Conservation (phyloP, 2,797 vertebrate species). For the Gymnoscopelus braueri region DNA sequence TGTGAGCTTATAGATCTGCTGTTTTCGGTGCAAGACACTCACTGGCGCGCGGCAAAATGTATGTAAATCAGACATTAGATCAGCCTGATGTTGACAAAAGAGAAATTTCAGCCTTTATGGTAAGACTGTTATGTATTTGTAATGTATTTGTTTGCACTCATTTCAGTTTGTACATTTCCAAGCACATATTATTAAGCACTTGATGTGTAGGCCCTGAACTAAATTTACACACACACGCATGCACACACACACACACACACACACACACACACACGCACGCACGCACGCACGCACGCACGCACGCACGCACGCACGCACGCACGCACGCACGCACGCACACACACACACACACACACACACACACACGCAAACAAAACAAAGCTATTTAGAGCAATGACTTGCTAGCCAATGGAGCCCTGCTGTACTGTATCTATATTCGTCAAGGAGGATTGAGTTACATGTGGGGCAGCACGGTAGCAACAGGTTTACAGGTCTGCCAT, state of each 20-base stretch:
- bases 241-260: not conserved
- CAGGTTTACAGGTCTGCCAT: conserved; percentile 15
- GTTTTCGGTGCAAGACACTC: too few relatives aligned
- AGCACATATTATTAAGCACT: too few relatives aligned
- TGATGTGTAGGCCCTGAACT: conserved; percentile 12
- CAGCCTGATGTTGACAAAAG: too few relatives aligned
- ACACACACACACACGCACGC: not conserved
- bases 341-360: conserved; percentile 33
- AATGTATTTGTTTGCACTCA: too few relatives aligned
- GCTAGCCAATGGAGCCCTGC: conserved; percentile 51
- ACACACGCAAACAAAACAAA: conserved; percentile 15
- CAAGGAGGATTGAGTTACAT: conserved; percentile 64
- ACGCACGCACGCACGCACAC: conserved; percentile 29
- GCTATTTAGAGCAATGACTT: conserved; percentile 74
- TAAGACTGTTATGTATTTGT: too few relatives aligned
- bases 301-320: conserved; percentile 4
- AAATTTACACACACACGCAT: conserved; percentile 39
- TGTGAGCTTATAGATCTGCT: too few relatives aligned
- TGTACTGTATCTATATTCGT: conserved; percentile 68
- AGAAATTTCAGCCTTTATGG: too few relatives aligned
- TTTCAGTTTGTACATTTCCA: too few relatives aligned
- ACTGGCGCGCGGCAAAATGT: too few relatives aligned
- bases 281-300: not conserved
- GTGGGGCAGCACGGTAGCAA: conserved; percentile 40
- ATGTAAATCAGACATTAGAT: too few relatives aligned